Base-by-base conservation (phyloP, 2,113 vertebrate genomes). In the Numida meleagris region DNA sequence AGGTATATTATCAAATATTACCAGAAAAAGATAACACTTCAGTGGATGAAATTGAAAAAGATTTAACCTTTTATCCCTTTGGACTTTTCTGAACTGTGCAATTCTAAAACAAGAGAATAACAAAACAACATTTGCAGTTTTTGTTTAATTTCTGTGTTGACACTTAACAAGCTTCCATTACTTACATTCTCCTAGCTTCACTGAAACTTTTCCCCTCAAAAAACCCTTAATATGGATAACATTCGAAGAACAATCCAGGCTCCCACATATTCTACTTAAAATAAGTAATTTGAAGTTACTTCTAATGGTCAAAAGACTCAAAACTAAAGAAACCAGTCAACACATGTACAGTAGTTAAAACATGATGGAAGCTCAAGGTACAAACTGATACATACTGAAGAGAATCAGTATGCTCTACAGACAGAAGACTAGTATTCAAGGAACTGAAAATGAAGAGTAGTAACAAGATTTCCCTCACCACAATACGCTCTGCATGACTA, bases 401-500 rank as follows among this genome's bases (percentile, higher is more conserved):
- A 85, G 27, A 62, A 86, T 21, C 29, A 76, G 10, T 18, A 7
- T 23, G 23, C 31, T 66, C 38, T 31, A 82, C 18, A 66, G 43
- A 91, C 5, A 61, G 46, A 73, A 63, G 34, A 61, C n/a, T 12
- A 42, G 12, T 24, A 58, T 15, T 73, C n/a, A 83, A 45, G 59
- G 74, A 86, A 36, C 3, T 50, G 18, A 88, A 83, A 90, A 74
- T 0, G 9, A 10, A 86, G 34, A 67, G 3, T 38, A 34, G 33
- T 24, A 45, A 48, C 33, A 50, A 14, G 33, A 76, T 15, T 4
- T 46, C 7, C 2, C 4, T 15, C 36, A 63, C 38, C 16, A 29
- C 36, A 3, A 18, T 29, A 19, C 0, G 1, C 6, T 10, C 19
- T 31, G n/a, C 38, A 1, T 18, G 86, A 58, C 4, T 38, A 38